Base-by-base conservation (phyloP, 2,888 invertebrate species). In the Lochmaea crataegi region DNA sequence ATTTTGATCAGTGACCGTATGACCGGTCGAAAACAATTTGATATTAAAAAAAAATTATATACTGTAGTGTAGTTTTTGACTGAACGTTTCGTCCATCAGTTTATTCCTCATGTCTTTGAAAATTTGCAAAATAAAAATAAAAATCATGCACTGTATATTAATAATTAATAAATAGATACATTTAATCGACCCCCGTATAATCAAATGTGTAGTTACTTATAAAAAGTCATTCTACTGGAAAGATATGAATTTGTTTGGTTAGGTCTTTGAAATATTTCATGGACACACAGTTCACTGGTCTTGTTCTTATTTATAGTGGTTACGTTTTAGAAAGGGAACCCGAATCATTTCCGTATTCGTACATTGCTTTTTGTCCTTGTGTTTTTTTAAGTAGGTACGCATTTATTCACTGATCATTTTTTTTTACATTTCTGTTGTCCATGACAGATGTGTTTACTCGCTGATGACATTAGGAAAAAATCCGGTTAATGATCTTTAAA, bases 251-350 rank as follows among this genome's bases (percentile, higher is more conserved):
- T 68, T 73, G 65, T 73, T 64, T 72, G 42, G 61, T 68, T 68
- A 71, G 80, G 79, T 79, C 78, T 79, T 80, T 79, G 78, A 74
- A 75, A 77, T 75, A 73, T 76, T 79, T 78, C 80, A 80, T 77
- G 80, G 80, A 78, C 80, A 76, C 71, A 75, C 63, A n/a, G 68
- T 80, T 80, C 80, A 80, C 73, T 78, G 80, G 77, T 79, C 80
- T 76, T 60, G 42, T 22, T 69, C 69, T 73, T 73, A 77, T 75
- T 75, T 70, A 73, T 78, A 78, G 76, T 75, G 76, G 77, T 77
- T 77, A 77, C 75, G 77, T 73, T 76, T 69, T 77, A 57, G 71
- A 75, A 75, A 74, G 75, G 73, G 75, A 75, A 74, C 69, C 70
- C 57, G 48, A 75, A 74, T 73, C 73, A 77, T 77, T 79, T 79